Percentiles rank a stretch among this genome's conserved stretches.
Evolutionary conservation across 64 coral and sea anemone species (phyloP).

Genomic region (Orbicella faveolata): DNA sequence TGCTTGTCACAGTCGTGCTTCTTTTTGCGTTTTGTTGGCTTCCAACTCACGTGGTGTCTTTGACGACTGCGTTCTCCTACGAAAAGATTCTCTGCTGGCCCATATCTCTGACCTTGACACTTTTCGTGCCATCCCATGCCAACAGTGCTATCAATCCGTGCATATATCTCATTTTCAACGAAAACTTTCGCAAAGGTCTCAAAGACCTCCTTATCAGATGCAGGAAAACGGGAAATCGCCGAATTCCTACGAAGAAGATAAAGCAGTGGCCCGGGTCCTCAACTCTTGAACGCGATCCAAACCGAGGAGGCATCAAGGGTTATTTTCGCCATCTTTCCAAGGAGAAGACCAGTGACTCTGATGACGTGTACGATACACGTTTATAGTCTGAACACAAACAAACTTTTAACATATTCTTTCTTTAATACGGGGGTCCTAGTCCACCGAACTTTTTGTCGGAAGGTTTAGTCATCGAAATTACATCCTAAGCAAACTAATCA

Average conservation of each 20-base stretch:
- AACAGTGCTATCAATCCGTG: constrained; percentile 84
- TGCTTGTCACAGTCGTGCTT: constrained; percentile 69
- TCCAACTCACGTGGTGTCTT: constrained; percentile 43
- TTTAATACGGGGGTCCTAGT: too few relatives aligned
- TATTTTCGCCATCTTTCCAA: constrained; percentile 29
- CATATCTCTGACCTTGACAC: background rate
- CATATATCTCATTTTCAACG: constrained; percentile 77
- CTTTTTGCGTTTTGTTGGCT: constrained; percentile 83
- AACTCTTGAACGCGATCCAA: constrained; percentile 32
- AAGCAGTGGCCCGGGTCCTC: constrained; percentile 25
- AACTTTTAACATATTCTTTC: background rate
- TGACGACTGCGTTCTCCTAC: constrained; percentile 19
- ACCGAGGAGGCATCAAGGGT: constrained; percentile 21
- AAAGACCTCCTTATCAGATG: background rate
- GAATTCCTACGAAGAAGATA: background rate
- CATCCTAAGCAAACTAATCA: too few relatives aligned
- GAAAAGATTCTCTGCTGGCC: background rate
- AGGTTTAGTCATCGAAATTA: too few relatives aligned
- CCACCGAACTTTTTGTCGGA: too few relatives aligned
- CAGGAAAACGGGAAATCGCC: background rate
- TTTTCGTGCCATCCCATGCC: constrained; percentile 48
- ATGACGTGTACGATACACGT: constrained; percentile 24
- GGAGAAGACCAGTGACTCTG: background rate
- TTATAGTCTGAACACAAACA: background rate
- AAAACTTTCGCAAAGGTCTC: constrained; percentile 41